Evolutionary conservation across 2,797 vertebrate genomes (phyloP).

Genomic region (Cirrhinus molitorella): DNA sequence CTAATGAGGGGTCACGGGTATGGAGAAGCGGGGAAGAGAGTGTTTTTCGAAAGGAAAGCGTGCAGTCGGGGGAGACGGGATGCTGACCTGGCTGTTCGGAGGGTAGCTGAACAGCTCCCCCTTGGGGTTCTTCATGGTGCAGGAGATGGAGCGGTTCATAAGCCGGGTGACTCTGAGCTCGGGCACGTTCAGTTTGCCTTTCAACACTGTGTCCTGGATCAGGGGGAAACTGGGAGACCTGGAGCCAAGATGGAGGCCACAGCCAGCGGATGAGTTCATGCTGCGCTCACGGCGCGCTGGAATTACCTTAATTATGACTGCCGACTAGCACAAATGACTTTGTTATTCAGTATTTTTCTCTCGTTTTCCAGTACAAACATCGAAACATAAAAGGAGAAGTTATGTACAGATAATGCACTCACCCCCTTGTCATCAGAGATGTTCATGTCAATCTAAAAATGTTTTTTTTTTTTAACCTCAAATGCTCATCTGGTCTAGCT

Average conservation of each 20-base stretch:
- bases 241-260: slow-evolving; percentile 52
- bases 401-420: no score
- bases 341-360: no score
- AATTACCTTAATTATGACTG: not conserved
- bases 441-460: no score
- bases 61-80: not conserved
- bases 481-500: no score
- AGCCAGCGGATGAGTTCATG: slow-evolving; percentile 24
- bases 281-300: not conserved
- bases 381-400: no score
- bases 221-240: slow-evolving; percentile 97
- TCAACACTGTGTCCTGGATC: slow-evolving; percentile 95
- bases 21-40: slow-evolving; percentile 34
- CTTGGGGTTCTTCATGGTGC: slow-evolving; percentile 97
- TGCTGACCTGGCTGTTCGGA: slow-evolving; percentile 91
- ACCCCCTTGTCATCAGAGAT: no score
- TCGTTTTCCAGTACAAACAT: no score
- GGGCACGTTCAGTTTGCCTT: slow-evolving; percentile 92
- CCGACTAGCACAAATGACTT: not conserved
- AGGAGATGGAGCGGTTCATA: slow-evolving; percentile 97
- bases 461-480: no score
- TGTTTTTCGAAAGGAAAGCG: slow-evolving; percentile 4
- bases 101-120: slow-evolving; percentile 94
- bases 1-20: slow-evolving; percentile 26
- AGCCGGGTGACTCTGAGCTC: slow-evolving; percentile 94